Evolutionary conservation across 2,797 vertebrate species (phyloP), one percentile per base, ranked within the genome.

Genomic region (Sparidentex hasta): DNA sequence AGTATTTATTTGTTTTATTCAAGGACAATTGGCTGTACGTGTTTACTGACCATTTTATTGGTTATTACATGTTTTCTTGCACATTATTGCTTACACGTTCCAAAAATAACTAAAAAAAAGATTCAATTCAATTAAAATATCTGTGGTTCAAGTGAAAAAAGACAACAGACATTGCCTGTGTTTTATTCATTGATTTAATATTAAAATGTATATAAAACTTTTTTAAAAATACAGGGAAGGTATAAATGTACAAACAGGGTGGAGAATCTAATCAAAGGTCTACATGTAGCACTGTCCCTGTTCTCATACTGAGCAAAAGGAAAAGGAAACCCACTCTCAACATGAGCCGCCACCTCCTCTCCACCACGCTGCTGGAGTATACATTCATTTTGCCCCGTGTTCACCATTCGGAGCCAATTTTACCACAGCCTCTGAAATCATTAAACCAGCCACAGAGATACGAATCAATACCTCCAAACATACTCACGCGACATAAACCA

Each of bases 401-500:
- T 79, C 33, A 70, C 25, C 38, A 65, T 63, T 54, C 69, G 62
- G 44, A 74, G 77, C 65, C 67, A 82, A 20, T 80, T 83, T 76
- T 27, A 54, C 65, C 73, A 14, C 50, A 65, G 70, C 41, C 23
- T 71, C 74, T 33, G 57, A 76, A 62, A 69, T 74, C 25, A 6
- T 81, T 80, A 81, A 68, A 62, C 29, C 71, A 41, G 58, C 74
- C 70, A 68, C 7, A 80, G 85, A 77, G 71, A 83, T 71, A 81
- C 7, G 5, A 90, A 87, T 89, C 86, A 76, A 86, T 86, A 78
- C 65, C 71, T 84, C 64, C 74, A 87, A 70, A 71, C 69, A 74
- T 58, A 73, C 65, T 75, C 67, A 63, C 75, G 79, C 83, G 86
- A 92, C 85, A 84, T 38, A 38, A 38, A 90, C 79, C 86, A 78